Base-by-base conservation (phyloP, 2,888 invertebrate species). In the Romanomermis culicivorax region DNA sequence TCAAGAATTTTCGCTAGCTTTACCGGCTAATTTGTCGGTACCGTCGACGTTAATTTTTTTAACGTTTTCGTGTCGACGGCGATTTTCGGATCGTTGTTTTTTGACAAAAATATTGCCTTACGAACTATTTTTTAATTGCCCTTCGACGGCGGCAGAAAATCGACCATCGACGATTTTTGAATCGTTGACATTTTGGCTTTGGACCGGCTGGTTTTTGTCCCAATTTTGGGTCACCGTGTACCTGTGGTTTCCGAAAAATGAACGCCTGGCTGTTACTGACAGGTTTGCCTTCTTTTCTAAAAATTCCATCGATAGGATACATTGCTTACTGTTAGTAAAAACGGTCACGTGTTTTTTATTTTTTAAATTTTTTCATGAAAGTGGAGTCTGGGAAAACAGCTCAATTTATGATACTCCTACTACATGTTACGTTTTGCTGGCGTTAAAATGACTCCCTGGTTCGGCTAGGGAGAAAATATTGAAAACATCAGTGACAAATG, bases 211-310 rank as follows among this genome's bases (percentile, higher is more conserved):
- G 86, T 72, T 91, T 54, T 70, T 91, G 2, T 89, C 89, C 1
- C 93, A 95, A 72, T 85, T 88, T 0, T 93, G 95, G 88, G 84
- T 93, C 54, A 85, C 89, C 0, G 75, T 91, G 57, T 93, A 97
- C 66, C 86, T 95, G 60, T 97, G 93, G 93, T 87, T 85, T 1
- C 95, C 95, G 2, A 88, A 89, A 74, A 87, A 88, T 65, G 93
- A 95, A 72, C 80, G 95, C 75, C 77, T 97, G 65, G 93, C 93
- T 0, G 81, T 88, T 42, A 91, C 93, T 0, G 95, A 95, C 70
- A 89, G 88, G 72, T 70, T 60, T 62, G 53, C 54, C 1, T 36
- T 36, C 36, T 36, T 36, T 36, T 11, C 11, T n/a, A n/a, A n/a
- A n/a, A n/a, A n/a, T n/a, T n/a, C n/a, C n/a, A n/a, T n/a, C n/a